Percentiles rank a stretch among this genome's conserved stretches.
Conservation (phyloP, 2,797 vertebrate genomes). For the Macropodus opercularis region DNA sequence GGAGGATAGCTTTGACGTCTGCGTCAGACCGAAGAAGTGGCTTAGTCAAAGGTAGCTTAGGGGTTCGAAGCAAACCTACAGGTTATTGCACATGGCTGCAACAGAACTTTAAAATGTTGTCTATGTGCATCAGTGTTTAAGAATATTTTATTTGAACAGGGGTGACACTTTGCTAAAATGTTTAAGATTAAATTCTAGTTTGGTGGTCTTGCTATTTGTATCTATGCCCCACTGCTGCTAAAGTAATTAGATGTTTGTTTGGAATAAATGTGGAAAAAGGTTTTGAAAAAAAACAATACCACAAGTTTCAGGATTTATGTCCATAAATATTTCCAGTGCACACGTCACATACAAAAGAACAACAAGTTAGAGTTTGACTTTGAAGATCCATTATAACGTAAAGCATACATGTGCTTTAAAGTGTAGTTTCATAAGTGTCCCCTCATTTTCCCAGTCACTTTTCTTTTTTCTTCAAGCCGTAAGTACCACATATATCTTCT, state of each 20-base stretch:
- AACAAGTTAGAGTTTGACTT: background rate
- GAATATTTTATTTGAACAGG: background rate
- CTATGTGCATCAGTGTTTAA: background rate
- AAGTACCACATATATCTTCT: conserved; percentile 40
- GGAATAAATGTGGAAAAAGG: background rate
- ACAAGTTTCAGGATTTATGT: background rate
- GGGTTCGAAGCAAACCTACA: background rate
- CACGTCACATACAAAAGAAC: conserved; percentile 15
- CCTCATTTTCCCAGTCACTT: conserved; percentile 14
- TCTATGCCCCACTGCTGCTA: background rate
- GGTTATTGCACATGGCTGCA: background rate
- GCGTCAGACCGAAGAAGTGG: too few relatives aligned
- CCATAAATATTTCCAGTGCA: conserved; percentile 6
- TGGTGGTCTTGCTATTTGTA: background rate
- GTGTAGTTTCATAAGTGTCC: conserved; percentile 19
- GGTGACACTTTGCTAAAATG: background rate
- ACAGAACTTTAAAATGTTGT: background rate
- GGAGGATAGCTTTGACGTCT: too few relatives aligned
- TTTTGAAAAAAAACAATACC: background rate
- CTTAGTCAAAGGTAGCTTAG: background rate
- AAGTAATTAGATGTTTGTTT: background rate
- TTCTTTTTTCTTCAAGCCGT: conserved; percentile 30
- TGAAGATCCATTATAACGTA: conserved; percentile 9
- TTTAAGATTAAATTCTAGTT: background rate
- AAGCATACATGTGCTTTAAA: conserved; percentile 15